Evolutionary conservation across 2,797 vertebrate genomes (phyloP).

Genomic region (Masticophis lateralis): DNA sequence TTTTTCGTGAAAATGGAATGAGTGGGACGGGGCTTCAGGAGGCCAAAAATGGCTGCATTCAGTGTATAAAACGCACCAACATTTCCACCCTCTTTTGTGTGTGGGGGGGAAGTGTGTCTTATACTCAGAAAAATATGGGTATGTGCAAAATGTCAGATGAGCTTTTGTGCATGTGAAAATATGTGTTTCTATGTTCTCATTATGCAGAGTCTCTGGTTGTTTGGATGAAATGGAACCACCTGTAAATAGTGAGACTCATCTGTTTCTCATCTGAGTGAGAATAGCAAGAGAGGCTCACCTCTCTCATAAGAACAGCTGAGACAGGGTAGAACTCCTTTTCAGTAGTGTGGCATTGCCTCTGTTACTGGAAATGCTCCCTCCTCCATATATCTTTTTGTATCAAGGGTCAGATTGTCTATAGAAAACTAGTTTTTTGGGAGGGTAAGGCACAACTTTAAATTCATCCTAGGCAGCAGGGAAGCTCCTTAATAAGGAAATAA

Average conservation of each 20-base stretch:
- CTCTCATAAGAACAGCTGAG: too few relatives aligned
- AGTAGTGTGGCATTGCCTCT: not conserved
- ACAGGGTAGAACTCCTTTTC: not conserved
- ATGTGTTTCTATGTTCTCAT: not conserved
- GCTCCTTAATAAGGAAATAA: not conserved
- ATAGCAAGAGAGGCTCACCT: too few relatives aligned
- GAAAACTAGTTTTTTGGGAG: not conserved
- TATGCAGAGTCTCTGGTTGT: not conserved
- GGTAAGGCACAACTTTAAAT: not conserved
- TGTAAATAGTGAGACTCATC: not conserved
- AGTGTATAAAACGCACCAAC: too few relatives aligned
- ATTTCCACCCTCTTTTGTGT: too few relatives aligned
- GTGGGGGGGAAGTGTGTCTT: too few relatives aligned
- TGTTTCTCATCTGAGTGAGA: not conserved
- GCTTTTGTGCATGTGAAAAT: not conserved
- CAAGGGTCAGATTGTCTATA: not conserved
- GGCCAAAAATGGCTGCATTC: too few relatives aligned
- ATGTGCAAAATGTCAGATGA: not conserved
- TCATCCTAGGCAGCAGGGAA: not conserved
- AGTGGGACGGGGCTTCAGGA: too few relatives aligned
- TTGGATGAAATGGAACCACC: not conserved
- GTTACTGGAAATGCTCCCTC: not conserved
- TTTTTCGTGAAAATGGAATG: too few relatives aligned
- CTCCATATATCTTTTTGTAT: not conserved
- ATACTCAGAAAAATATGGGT: too few relatives aligned